Base-by-base conservation (phyloP, 2,888 invertebrate genomes). In the Mesorhabditis belari region DNA sequence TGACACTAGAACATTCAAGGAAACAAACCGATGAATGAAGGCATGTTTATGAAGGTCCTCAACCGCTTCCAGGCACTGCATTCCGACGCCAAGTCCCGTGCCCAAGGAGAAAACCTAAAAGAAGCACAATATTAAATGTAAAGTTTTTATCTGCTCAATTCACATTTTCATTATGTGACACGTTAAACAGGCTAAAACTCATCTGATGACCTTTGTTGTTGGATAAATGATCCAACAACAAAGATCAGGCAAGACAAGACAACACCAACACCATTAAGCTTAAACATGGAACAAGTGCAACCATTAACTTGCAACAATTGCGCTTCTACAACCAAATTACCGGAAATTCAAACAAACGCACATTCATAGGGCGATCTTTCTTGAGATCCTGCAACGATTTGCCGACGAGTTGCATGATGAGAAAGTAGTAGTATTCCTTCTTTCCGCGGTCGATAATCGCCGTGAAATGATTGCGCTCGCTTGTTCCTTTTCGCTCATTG, bases 1-100 rank as follows among this genome's bases (percentile, higher is more conserved):
- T n/a, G n/a, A n/a, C n/a, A n/a, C n/a, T n/a, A n/a, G n/a, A n/a
- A n/a, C n/a, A n/a, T n/a, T n/a, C n/a, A n/a, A n/a, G n/a, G n/a
- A 35, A n/a, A 17, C 44, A 35, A 17, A 35, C 44, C 77, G 69
- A 64, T 77, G 77, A 50, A 77, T 72, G 66, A 68, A 77, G 23
- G 76, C 76, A 29, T 67, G 53, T 29, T 71, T 71, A 61, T 79
- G 78, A 4, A 79, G 60, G 29, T 74, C 77, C 51, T 76, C 64
- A 21, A 70, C 59, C 2, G 79, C 79, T 61, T 79, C 76, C 52
- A 79, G 62, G 49, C 76, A 74, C 58, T 79, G 79, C 2, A 57
- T 57, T 0, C 70, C 58, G 1, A 64, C 73, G n/a, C 71, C 66
- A 23, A 78, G 60, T 5, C 70, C 78, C 0, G 74, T 77, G 4